Evolutionary conservation across 2,888 invertebrate species (phyloP), one percentile per base, ranked within the genome.

Genomic region (Ephialtes manifestator): DNA sequence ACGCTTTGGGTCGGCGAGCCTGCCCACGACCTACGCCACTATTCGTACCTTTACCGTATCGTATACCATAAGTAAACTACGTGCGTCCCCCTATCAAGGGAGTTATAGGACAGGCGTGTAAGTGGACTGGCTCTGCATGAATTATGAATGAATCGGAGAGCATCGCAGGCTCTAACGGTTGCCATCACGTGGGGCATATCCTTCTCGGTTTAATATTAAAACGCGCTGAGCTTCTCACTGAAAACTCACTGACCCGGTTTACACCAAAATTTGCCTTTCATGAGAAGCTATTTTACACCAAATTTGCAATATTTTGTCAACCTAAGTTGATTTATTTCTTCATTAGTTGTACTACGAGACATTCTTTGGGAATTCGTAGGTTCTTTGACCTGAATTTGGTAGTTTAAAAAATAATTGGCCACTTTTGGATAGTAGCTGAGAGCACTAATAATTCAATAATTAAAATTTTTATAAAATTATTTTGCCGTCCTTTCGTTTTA

Each of bases 91-190:
- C 81, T 81, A 81, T 81, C 74, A 70, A 78, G 74, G 68, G 63
- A 81, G 72, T 81, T 78, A 81, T 74, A 63, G 84, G 81, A 75
- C 81, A 60, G 39, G 51, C 77, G 81, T 81, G 81, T 74, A 70
- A 74, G 60, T 74, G 65, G 72, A 78, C 60, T 18, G 58, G 53
- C 43, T 85, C 65, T 48, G 65, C 48, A 78, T 78, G 81, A 85
- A 85, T 85, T 81, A 85, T 81, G 74, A 85, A 81, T 78, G 81
- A 75, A 75, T 74, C 75, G 58, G 48, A 31, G 70, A 39, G 76
- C 15, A 28, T 28, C 24, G 39, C 53, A 55, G 48, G 10, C 39
- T 31, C 51, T 46, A 75, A 51, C 55, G 65, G 60, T 68, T 46
- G 43, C 58, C 51, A 35, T 68, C 58, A 67, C 68, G 31, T 63